A percentile compares a stretch with the other conserved stretches of the same genome.
Evolutionary conservation across 2,113 vertebrate genomes (phyloP).

Genomic region (Scalopus aquaticus): DNA sequence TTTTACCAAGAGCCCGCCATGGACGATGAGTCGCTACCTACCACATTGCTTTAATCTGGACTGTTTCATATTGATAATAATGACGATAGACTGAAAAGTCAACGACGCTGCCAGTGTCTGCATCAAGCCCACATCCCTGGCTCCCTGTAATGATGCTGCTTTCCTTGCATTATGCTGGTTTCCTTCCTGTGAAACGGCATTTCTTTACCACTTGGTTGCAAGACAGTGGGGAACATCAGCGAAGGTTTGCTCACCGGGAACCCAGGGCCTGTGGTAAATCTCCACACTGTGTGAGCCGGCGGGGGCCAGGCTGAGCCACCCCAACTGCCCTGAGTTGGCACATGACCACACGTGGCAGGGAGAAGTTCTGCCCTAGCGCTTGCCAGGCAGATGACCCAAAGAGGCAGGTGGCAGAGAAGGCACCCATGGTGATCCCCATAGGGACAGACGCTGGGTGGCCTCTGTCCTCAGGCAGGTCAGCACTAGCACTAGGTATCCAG

Average conservation of each 20-base stretch:
- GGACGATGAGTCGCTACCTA: too few species aligned
- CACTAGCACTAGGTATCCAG: too few species aligned
- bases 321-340: not conserved
- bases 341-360: not conserved
- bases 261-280: not conserved
- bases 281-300: not conserved
- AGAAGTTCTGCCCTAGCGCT: not conserved
- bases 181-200: not conserved
- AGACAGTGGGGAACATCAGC: accelerated
- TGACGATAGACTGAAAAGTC: not conserved
- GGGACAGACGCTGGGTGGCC: not conserved
- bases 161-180: too few species aligned
- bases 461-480: not conserved
- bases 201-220: not conserved
- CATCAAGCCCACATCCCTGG: not conserved
- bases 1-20: not conserved
- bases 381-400: not conserved
- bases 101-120: not conserved
- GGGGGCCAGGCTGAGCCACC: accelerated
- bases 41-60: not conserved
- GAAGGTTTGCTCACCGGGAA: not conserved
- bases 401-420: not conserved
- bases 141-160: not conserved
- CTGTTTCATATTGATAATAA: not conserved
- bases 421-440: not conserved